Evolutionary conservation across 1,140 invertebrate species (phyloP).

Genomic region (Drosophila lini): DNA sequence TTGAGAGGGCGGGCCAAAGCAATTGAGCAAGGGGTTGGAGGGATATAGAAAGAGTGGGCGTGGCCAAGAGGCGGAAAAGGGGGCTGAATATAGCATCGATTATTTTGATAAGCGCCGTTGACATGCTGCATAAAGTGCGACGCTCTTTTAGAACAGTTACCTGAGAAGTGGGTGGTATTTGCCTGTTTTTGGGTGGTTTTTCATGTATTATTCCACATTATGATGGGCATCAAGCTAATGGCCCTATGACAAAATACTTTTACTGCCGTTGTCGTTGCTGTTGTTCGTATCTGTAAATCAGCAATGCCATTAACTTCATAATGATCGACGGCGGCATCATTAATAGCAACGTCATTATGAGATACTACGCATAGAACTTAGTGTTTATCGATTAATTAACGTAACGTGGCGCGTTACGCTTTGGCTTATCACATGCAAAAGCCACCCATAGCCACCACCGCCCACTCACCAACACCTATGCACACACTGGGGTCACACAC

Average conservation of each 20-base stretch:
- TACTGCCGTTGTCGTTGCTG: slow-evolving; percentile 24
- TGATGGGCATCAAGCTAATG: slow-evolving; percentile 66
- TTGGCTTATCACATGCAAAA: slow-evolving; percentile 61
- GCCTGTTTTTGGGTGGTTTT: slow-evolving; percentile 1
- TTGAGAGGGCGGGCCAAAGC: slow-evolving; percentile 2
- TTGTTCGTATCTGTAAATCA: slow-evolving; percentile 55
- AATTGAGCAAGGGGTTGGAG: no score
- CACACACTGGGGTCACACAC: slow-evolving; percentile 10
- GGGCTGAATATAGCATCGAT: slow-evolving; percentile 55
- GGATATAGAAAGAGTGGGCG: slow-evolving; percentile 10
- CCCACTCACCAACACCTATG: slow-evolving; percentile 4
- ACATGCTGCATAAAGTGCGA: slow-evolving; percentile 66
- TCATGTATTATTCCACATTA: slow-evolving; percentile 41
- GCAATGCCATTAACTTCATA: slow-evolving; percentile 61
- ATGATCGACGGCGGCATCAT: slow-evolving; percentile 24
- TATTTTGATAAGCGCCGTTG: slow-evolving; percentile 71
- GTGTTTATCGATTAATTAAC: slow-evolving; percentile 79
- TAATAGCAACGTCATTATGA: slow-evolving; percentile 48
- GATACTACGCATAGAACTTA: slow-evolving; percentile 8
- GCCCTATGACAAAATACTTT: slow-evolving; percentile 62
- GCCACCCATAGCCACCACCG: slow-evolving; percentile 15
- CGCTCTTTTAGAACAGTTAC: slow-evolving; percentile 21
- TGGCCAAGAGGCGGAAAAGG: background rate
- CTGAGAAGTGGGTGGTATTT: slow-evolving; percentile 15
- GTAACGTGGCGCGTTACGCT: slow-evolving; percentile 76